A percentile compares a stretch with the other conserved stretches of the same genome.
Evolutionary conservation across 2,113 vertebrate genomes (phyloP).

Genomic region (Mesembrinibis cayennensis): DNA sequence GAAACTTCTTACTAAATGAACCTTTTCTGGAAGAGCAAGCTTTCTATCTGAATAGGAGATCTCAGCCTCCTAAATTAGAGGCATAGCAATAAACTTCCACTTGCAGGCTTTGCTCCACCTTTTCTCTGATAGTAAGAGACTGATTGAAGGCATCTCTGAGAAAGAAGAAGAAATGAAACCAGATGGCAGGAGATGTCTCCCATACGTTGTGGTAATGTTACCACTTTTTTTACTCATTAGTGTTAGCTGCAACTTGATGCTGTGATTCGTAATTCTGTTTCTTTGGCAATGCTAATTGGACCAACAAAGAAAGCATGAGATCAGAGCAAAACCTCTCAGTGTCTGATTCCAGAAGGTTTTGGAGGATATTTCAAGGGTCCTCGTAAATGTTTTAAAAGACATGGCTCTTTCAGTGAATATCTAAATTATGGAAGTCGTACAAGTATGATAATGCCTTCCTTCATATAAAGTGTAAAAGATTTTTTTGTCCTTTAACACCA

Average conservation of each 20-base stretch:
- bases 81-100: neutral
- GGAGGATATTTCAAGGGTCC: neutral
- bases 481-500: neutral
- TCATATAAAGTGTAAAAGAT: neutral
- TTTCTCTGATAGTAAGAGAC: neutral
- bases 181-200: neutral
- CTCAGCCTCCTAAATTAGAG: neutral
- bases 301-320: neutral
- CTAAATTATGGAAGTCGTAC: neutral
- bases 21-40: neutral
- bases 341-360: neutral
- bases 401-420: neutral
- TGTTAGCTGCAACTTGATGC: neutral
- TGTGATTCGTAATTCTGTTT: neutral
- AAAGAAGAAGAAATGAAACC: neutral
- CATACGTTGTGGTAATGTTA: neutral
- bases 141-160: neutral
- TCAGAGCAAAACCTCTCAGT: neutral
- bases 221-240: neutral
- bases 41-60: constrained; percentile 6
- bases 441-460: neutral
- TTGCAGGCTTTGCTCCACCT: neutral
- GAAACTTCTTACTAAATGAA: neutral
- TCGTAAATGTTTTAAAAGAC: neutral
- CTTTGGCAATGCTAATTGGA: neutral